phyloP scores from a whole-genome alignment of 1,140 invertebrate species.

The Conus ventricosus region DNA sequence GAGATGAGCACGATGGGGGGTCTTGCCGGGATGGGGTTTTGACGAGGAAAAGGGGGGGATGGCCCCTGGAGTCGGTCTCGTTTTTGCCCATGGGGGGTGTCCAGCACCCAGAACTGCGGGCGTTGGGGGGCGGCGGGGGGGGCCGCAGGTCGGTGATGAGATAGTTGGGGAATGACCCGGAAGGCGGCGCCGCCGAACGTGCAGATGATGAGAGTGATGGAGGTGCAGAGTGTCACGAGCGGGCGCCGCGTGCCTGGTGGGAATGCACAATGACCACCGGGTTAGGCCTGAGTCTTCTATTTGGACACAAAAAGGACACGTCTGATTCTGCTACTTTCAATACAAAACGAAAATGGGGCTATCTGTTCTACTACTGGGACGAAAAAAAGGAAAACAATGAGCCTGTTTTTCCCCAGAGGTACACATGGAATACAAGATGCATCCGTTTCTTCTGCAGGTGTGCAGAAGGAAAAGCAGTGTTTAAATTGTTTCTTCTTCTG shows the following conservation, averaged over 20 bases:
- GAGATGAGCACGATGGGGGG: slow-evolving; percentile 76
- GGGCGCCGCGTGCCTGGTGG: neutral
- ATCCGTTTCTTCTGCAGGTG: no score
- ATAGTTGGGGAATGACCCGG: slow-evolving; percentile 86
- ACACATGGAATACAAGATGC: no score
- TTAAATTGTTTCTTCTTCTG: no score
- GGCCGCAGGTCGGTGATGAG: slow-evolving; percentile 70
- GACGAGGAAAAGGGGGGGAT: slow-evolving; percentile 65
- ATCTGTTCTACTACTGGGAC: no score
- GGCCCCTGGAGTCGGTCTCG: slow-evolving; percentile 45
- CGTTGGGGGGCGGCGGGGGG: neutral
- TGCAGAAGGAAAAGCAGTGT: no score
- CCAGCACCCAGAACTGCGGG: slow-evolving; percentile 45
- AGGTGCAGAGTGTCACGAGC: slow-evolving; percentile 78
- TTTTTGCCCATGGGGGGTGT: slow-evolving; percentile 46
- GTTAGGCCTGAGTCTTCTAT: no score
- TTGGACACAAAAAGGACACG: no score
- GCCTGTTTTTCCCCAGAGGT: no score
- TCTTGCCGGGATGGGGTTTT: slow-evolving; percentile 68
- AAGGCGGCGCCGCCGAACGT: slow-evolving; percentile 84
- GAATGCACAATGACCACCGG: no score
- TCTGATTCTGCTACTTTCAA: neutral
- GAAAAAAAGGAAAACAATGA: no score
- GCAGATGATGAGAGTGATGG: slow-evolving; percentile 82
- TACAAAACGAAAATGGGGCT: no score